Base-by-base conservation (phyloP, 2,888 invertebrate species). In the Melieria crassipennis region DNA sequence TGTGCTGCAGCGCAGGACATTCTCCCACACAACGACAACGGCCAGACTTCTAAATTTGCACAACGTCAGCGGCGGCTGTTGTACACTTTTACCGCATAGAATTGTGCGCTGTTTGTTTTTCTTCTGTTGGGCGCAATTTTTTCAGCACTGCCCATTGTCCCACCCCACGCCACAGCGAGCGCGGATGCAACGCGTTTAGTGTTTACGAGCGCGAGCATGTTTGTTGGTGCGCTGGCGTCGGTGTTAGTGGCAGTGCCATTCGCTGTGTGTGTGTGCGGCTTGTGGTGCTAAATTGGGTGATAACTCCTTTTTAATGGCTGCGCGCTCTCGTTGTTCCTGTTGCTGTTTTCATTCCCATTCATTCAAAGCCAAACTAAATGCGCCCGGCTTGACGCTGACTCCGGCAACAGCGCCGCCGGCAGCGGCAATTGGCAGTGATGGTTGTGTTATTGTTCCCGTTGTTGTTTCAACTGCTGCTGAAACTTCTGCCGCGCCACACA, bases 271-370 rank as follows among this genome's bases (percentile, higher is more conserved):
- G 56, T 45, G 56, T 46, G 55, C 62, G 62, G 67, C 69, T 71
- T 72, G 74, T 74, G 74, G 70, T 74, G 65, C 72, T 69, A 70
- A 74, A 74, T 74, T 72, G 72, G 74, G 74, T 74, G 74, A 74
- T 74, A 74, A 74, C 74, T 74, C 74, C 74, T 65, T 72, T 74
- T 74, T 74, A 72, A 74, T 74, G 70, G 74, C 65, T 60, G 74
- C 72, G 58, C 60, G 70, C 69, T 70, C 55, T 67, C 57, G 68
- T 69, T 69, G 65, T 73, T 71, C 58, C 69, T 65, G 46, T 30
- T 66, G 30, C 9, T 52, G 6, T 52, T 52, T 52, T 52, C 13
- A 5, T 13, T n/a, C 13, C 11, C 52, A 52, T 52, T 52, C 52
- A 52, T 52, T n/a, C 52, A n/a, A 52, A 52, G 13, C 52, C 13